Conservation (phyloP, 2,113 vertebrate genomes). For the Mastomys natalensis region DNA sequence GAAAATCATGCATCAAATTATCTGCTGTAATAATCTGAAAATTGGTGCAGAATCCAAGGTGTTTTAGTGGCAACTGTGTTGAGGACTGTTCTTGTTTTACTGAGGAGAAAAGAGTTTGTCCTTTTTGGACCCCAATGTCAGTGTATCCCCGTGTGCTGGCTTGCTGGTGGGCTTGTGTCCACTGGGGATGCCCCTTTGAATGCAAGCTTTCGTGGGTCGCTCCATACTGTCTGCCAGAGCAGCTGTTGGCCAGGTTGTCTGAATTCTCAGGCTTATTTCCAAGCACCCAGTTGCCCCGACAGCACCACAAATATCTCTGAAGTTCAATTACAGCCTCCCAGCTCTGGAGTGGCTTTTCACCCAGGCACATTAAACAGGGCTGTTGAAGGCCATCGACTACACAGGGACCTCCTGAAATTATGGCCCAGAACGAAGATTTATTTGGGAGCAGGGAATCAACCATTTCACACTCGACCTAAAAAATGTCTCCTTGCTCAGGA, state of each 20-base stretch:
- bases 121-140: accelerated
- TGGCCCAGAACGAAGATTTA: background rate
- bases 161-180: accelerated
- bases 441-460: background rate
- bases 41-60: background rate
- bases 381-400: background rate
- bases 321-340: background rate
- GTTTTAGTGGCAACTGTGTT: background rate
- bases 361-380: accelerated
- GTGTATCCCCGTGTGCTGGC: accelerated
- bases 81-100: background rate
- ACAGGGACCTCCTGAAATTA: background rate
- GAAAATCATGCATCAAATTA: background rate
- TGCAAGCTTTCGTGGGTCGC: background rate
- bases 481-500: background rate
- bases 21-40: background rate
- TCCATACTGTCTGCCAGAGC: accelerated
- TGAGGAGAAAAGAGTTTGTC: background rate
- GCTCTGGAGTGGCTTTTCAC: background rate
- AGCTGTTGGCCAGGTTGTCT: background rate
- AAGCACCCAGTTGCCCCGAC: background rate
- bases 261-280: background rate
- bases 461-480: background rate
- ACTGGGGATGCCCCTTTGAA: accelerated
- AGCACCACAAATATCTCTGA: background rate